phyloP scores from a whole-genome alignment of 2,888 invertebrate species.

The Mamestra brassicae region DNA sequence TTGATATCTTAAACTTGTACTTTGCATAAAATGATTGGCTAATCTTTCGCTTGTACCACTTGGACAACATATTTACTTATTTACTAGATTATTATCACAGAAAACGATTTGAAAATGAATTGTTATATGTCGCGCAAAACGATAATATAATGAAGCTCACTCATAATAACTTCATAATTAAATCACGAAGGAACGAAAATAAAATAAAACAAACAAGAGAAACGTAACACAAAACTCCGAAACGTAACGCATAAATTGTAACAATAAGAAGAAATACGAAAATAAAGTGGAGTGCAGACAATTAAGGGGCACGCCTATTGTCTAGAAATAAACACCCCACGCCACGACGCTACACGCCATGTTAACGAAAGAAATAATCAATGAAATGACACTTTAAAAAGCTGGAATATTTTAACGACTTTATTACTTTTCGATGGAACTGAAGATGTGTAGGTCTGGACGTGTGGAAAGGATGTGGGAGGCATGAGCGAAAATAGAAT shows the following conservation, averaged over 20 bases:
- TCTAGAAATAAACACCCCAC: conserved; percentile 73
- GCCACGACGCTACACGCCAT: conserved; percentile 61
- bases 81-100: neutral
- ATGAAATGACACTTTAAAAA: conserved; percentile 62
- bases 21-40: too few relatives aligned
- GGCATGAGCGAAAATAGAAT: conserved; percentile 31
- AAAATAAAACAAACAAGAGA: conserved; percentile 58
- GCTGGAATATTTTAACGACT: conserved; percentile 57
- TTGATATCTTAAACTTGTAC: too few relatives aligned
- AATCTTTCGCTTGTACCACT: neutral
- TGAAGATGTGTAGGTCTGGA: conserved; percentile 37
- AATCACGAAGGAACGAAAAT: conserved; percentile 41
- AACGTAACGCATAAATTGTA: conserved; percentile 66
- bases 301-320: conserved; percentile 76
- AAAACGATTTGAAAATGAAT: conserved; percentile 9
- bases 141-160: conserved; percentile 21
- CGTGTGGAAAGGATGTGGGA: conserved; percentile 32
- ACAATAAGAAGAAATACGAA: conserved; percentile 67
- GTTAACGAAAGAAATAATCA: conserved; percentile 67
- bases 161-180: conserved; percentile 45
- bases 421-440: conserved; percentile 55
- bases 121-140: neutral
- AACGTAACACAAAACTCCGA: conserved; percentile 65
- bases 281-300: conserved; percentile 74
- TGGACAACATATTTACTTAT: neutral